phyloP scores from a whole-genome alignment of 2,113 vertebrate species.

The Podarcis raffonei region DNA sequence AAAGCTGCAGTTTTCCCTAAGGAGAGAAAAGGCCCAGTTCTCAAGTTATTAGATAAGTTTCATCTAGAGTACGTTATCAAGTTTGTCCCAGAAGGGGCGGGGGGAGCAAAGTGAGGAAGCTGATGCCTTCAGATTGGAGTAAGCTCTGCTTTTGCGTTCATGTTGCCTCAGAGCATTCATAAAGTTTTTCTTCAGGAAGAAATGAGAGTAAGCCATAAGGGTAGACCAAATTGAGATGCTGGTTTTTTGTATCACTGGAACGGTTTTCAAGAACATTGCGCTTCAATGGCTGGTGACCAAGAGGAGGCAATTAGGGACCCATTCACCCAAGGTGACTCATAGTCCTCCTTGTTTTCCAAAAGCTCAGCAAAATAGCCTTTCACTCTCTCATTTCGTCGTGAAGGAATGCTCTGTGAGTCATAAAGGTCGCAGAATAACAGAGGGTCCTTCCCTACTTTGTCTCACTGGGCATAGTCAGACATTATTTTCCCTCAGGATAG shows the following conservation, averaged over 20 bases:
- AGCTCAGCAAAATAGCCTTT: not conserved
- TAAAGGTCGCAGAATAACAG: not conserved
- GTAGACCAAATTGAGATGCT: not conserved
- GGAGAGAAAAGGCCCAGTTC: constrained; percentile 1
- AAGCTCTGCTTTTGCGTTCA: not conserved
- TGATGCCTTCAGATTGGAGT: not conserved
- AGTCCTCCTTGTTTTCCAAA: not conserved
- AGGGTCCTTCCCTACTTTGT: not conserved
- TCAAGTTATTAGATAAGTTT: not conserved
- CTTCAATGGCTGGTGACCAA: not conserved
- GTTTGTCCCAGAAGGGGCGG: not conserved
- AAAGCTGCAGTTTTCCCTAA: not conserved
- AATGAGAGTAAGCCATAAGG: not conserved
- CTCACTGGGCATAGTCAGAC: not conserved
- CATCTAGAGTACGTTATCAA: not conserved
- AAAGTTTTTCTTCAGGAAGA: not conserved
- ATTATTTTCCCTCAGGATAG: not conserved
- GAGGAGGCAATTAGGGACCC: not conserved
- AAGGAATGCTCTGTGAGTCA: not conserved
- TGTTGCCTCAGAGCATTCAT: not conserved
- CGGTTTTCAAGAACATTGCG: not conserved
- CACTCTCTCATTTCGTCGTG: not conserved
- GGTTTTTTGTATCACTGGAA: not conserved
- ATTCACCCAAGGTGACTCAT: not conserved
- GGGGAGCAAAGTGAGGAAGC: not conserved